phyloP scores from a whole-genome alignment of 2,113 vertebrate species.

The Cathartes aura region DNA sequence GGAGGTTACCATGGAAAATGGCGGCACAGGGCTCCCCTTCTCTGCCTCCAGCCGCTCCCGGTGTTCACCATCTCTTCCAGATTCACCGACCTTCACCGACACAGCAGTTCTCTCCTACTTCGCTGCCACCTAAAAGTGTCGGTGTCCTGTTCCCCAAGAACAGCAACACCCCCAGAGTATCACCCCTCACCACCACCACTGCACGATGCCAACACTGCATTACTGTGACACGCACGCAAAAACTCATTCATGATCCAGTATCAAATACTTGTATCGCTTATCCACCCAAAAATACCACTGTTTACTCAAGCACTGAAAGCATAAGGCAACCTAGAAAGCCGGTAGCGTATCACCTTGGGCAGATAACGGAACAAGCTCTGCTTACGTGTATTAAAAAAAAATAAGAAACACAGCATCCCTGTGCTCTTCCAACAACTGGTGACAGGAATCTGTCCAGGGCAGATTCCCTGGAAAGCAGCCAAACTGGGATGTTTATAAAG shows the following conservation, averaged over 20 bases:
- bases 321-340: not conserved
- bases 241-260: not conserved
- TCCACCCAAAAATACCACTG: not conserved
- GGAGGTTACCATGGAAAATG: not conserved
- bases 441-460: not conserved
- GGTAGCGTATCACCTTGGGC: not conserved
- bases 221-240: not conserved
- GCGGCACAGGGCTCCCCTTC: not conserved
- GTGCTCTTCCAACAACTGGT: not conserved
- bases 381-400: not conserved
- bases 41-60: not conserved
- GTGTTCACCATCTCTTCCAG: not conserved
- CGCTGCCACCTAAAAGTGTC: not conserved
- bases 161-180: not conserved
- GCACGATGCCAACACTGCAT: accelerated
- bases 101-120: not conserved
- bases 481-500: not conserved
- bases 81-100: not conserved
- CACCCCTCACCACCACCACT: not conserved
- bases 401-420: not conserved
- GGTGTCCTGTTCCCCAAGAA: not conserved
- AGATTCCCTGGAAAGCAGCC: not conserved
- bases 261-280: not conserved
- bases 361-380: not conserved
- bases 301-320: not conserved